Conservation (phyloP, 2,797 vertebrate species). For the Prionace glauca region DNA sequence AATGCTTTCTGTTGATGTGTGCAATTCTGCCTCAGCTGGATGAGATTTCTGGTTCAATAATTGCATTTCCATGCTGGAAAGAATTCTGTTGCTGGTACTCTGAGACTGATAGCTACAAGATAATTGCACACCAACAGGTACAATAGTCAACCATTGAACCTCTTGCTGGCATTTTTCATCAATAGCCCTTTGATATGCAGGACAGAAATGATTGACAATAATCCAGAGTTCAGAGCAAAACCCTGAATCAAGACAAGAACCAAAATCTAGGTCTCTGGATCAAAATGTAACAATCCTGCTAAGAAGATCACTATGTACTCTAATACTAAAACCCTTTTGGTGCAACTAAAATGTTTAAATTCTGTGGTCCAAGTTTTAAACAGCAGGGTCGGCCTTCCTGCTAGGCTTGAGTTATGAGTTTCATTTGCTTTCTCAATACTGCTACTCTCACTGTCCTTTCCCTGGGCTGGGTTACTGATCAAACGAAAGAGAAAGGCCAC, state of each 20-base stretch:
- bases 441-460: neutral
- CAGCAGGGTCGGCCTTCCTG: too few relatives aligned
- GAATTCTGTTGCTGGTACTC: neutral
- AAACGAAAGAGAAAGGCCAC: neutral
- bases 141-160: neutral
- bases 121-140: neutral
- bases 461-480: neutral
- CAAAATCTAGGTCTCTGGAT: neutral
- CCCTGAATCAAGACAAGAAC: neutral
- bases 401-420: neutral
- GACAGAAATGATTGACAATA: neutral
- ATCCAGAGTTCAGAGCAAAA: neutral
- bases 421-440: neutral
- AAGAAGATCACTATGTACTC: neutral
- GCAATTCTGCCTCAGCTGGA: neutral
- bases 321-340: neutral
- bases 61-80: neutral
- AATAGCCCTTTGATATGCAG: neutral
- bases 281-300: neutral
- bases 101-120: neutral
- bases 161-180: neutral
- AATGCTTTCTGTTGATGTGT: neutral
- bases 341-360: neutral
- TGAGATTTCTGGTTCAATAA: neutral
- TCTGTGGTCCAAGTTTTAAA: neutral